These are phyloP conservation scores for Tholera decimalis DNA, from an alignment of 2,888 invertebrate species.

Conservation along the genomic window DNA sequence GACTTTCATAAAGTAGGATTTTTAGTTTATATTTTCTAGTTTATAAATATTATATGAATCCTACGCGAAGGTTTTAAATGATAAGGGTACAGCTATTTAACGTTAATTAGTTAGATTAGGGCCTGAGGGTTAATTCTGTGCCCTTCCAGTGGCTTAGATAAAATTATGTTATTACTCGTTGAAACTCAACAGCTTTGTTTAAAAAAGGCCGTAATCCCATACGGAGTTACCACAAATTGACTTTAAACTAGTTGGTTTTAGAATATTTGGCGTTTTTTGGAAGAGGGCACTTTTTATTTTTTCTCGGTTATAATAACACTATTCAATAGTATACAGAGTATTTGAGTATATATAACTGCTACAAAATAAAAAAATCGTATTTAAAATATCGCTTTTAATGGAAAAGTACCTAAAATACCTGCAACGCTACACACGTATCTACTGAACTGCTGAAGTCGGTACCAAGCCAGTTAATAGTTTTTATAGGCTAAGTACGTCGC, in stretches of 20 bases:
- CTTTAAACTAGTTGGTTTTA: neutral
- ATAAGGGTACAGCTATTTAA: slow-evolving; percentile 26
- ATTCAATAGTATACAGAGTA: too few relatives aligned
- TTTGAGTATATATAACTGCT: too few relatives aligned
- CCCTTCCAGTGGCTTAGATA: slow-evolving; percentile 4
- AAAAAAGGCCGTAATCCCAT: neutral
- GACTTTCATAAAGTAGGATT: too few relatives aligned
- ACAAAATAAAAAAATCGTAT: too few relatives aligned
- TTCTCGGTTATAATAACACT: too few relatives aligned
- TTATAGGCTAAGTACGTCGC: too few relatives aligned
- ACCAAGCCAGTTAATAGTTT: too few relatives aligned
- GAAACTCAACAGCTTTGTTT: slow-evolving; percentile 4
- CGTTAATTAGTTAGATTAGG: slow-evolving; percentile 37
- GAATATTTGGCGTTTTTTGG: neutral
- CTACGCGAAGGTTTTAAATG: slow-evolving; percentile 25
- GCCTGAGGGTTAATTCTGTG: slow-evolving; percentile 10
- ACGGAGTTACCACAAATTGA: neutral
- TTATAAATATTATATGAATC: neutral
- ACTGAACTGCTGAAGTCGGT: too few relatives aligned
- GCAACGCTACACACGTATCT: too few relatives aligned
- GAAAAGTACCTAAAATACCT: too few relatives aligned
- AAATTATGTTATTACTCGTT: slow-evolving; percentile 17
- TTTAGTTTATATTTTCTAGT: neutral
- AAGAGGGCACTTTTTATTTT: too few relatives aligned
- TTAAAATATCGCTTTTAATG: too few relatives aligned